Conservation (phyloP, 2,888 invertebrate species). For the Heliconius ismenius region DNA sequence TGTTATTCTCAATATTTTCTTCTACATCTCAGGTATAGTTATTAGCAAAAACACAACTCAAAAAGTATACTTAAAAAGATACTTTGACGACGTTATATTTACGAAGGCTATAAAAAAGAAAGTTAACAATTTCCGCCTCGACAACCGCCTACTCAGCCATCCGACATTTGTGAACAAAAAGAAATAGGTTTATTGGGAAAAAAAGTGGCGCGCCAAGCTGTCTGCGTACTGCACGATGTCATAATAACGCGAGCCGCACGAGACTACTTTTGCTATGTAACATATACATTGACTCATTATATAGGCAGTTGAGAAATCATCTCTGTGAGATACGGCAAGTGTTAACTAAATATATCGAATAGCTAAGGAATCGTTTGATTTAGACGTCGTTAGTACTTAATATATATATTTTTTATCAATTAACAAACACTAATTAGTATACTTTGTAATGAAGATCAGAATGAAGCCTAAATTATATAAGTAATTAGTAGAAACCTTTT, state of each 20-base stretch:
- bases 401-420: too few relatives aligned
- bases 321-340: conserved; percentile 36
- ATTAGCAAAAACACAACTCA: conserved; percentile 1
- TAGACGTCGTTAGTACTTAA: background rate
- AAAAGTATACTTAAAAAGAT: conserved; percentile 17
- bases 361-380: background rate
- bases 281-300: conserved; percentile 50
- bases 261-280: conserved; percentile 52
- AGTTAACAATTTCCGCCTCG: conserved; percentile 66
- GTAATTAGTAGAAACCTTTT: too few relatives aligned
- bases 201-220: conserved; percentile 80
- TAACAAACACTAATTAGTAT: too few relatives aligned
- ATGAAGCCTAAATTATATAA: too few relatives aligned
- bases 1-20: too few relatives aligned
- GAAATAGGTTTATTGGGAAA: conserved; percentile 56
- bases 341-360: conserved; percentile 19
- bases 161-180: conserved; percentile 66
- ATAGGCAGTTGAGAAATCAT: conserved; percentile 29
- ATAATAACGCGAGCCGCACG: conserved; percentile 52
- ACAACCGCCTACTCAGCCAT: conserved; percentile 60
- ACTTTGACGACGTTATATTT: conserved; percentile 54
- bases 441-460: too few relatives aligned
- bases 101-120: conserved; percentile 75
- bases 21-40: background rate
- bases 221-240: conserved; percentile 66